phyloP scores from a whole-genome alignment of 2,797 vertebrate genomes.

The Tolypeutes matacus region DNA sequence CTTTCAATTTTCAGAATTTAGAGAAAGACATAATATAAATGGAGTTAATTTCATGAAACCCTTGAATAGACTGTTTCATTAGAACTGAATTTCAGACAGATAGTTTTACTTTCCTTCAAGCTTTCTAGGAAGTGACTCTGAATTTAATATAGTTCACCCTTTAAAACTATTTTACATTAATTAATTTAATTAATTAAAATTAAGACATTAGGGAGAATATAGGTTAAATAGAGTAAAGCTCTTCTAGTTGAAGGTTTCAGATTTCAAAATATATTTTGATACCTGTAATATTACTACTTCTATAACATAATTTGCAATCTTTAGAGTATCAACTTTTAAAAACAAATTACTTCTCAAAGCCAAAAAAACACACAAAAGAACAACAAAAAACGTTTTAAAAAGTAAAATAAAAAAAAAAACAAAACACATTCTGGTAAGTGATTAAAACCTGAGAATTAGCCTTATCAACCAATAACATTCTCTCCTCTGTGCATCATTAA shows the following conservation, averaged over 20 bases:
- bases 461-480: background rate
- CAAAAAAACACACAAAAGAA: too few species aligned
- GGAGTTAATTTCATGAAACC: background rate
- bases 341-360: background rate
- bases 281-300: background rate
- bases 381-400: too few species aligned
- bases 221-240: slow-evolving; percentile 26
- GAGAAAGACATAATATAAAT: background rate
- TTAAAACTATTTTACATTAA: slow-evolving; percentile 52
- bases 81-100: slow-evolving; percentile 18
- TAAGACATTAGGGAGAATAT: background rate
- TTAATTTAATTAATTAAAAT: background rate
- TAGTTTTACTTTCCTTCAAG: slow-evolving; percentile 34
- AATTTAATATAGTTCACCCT: slow-evolving; percentile 55
- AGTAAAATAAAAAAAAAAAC: background rate
- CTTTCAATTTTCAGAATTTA: slow-evolving; percentile 23
- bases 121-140: background rate
- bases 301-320: background rate
- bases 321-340: background rate
- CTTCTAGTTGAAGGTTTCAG: background rate
- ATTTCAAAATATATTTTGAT: slow-evolving; percentile 48
- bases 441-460: background rate
- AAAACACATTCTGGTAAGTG: background rate
- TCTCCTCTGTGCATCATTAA: background rate
- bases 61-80: background rate